Base-by-base conservation (phyloP, 2,888 invertebrate genomes). In the Scrobipalpa costella region DNA sequence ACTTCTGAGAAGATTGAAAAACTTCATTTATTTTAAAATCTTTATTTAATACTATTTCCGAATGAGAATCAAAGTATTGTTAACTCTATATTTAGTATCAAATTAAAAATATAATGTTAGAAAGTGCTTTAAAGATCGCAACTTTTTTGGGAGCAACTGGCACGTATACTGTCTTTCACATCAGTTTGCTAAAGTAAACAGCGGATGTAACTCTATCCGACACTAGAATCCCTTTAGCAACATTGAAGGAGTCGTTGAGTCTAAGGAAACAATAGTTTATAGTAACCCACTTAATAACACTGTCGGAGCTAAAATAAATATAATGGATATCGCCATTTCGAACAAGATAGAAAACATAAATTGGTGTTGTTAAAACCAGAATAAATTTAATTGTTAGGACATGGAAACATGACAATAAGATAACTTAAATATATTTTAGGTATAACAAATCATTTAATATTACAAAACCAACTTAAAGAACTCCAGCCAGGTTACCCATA, bases 181-280 rank as follows among this genome's bases (percentile, higher is more conserved):
- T 5, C n/a, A 44, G 44, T 44, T 44, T 5, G 44, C 44, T 44
- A 44, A 44, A 44, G 44, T 44, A 49, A 49, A 49, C 9, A 27
- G 19, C 9, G 17, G 19, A 15, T 49, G 49, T 49, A 49, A 49
- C 49, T 49, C 6, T 49, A 49, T 49, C 49, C 49, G 49, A 49
- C 19, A 49, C 49, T 19, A 49, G 17, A 49, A 19, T 17, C 49
- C 47, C 19, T 49, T 19, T 17, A 49, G 49, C 49, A 49, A 49
- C 49, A 49, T 49, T 49, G 49, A 49, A 49, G 49, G 19, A 49
- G 19, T 49, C 49, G 49, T 49, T 49, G 49, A 49, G 49, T 19
- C 9, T 19, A 49, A 38, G 38, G 3, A 13, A 49, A 49, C 49
- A 49, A 49, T 49, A 49, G 49, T 49, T 49, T 49, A 49, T 15